phyloP scores from a whole-genome alignment of 2,113 vertebrate genomes.

The Pteruthius melanotis region DNA sequence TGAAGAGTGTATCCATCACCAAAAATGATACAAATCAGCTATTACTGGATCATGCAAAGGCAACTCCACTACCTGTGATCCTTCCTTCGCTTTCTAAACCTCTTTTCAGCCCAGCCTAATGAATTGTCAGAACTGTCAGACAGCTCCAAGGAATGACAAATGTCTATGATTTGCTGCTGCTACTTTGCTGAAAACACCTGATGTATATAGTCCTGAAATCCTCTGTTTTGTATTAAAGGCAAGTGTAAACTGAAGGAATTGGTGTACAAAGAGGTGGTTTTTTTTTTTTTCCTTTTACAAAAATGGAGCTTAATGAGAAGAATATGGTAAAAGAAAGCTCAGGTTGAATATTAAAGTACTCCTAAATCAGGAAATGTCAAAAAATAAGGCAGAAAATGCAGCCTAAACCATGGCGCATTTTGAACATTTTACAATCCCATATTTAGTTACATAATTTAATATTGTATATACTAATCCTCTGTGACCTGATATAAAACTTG shows the following conservation, averaged over 20 bases:
- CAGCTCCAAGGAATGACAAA: conserved; percentile 83
- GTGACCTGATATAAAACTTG: not conserved
- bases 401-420: not conserved
- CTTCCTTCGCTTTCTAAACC: conserved; percentile 77
- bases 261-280: conserved; percentile 66
- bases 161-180: conserved; percentile 81
- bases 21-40: conserved; percentile 81
- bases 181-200: conserved; percentile 79
- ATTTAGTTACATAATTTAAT: not conserved
- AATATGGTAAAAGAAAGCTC: not conserved
- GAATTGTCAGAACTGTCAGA: conserved; percentile 87
- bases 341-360: not conserved
- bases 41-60: conserved; percentile 78
- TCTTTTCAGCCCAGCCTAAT: conserved; percentile 81
- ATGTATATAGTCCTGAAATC: conserved; percentile 75
- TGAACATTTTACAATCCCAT: not conserved
- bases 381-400: not conserved
- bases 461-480: not conserved
- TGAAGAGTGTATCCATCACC: conserved; percentile 77
- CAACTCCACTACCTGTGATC: conserved; percentile 74
- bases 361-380: not conserved
- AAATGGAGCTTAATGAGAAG: not conserved
- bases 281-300: conserved; percentile 36
- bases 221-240: conserved; percentile 74
- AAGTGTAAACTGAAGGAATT: conserved; percentile 70